Percentiles rank a stretch among this genome's conserved stretches.
Conservation (phyloP, 2,797 vertebrate genomes). For the Arctocebus calabarensis region DNA sequence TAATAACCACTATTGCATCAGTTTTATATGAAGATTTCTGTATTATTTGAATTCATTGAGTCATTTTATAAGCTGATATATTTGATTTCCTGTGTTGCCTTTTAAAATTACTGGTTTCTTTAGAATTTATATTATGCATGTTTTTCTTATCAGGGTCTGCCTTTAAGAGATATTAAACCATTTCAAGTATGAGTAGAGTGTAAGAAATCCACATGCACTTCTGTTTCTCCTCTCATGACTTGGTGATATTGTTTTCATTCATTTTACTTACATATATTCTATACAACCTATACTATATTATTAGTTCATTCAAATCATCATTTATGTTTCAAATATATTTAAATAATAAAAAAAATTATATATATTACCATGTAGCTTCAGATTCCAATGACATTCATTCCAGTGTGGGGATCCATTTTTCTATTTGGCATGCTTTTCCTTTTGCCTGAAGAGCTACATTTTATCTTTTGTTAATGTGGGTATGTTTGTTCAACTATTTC, state of each 20-base stretch:
- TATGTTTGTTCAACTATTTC: not conserved
- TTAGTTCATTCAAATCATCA: not conserved
- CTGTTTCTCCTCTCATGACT: not conserved
- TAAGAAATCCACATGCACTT: not conserved
- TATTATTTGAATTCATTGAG: slow-evolving; percentile 6
- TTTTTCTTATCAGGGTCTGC: not conserved
- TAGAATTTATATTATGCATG: not conserved
- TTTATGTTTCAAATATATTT: not conserved
- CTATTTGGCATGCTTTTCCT: not conserved
- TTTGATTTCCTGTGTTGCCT: not conserved
- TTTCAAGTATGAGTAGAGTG: too few species aligned
- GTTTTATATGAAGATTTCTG: not conserved
- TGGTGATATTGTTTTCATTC: not conserved
- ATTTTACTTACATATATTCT: not conserved
- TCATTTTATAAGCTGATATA: not conserved
- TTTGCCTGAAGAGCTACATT: not conserved
- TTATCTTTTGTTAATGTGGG: not conserved
- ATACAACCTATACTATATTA: not conserved
- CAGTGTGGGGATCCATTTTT: not conserved
- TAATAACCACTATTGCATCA: not conserved
- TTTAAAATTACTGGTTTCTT: not conserved
- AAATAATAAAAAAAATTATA: not conserved
- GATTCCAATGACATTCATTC: not conserved
- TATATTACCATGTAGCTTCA: not conserved
- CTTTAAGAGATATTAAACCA: not conserved